These are phyloP conservation scores for Eurytoma adleriae DNA, from an alignment of 2,888 invertebrate species.

Conservation along the genomic window DNA sequence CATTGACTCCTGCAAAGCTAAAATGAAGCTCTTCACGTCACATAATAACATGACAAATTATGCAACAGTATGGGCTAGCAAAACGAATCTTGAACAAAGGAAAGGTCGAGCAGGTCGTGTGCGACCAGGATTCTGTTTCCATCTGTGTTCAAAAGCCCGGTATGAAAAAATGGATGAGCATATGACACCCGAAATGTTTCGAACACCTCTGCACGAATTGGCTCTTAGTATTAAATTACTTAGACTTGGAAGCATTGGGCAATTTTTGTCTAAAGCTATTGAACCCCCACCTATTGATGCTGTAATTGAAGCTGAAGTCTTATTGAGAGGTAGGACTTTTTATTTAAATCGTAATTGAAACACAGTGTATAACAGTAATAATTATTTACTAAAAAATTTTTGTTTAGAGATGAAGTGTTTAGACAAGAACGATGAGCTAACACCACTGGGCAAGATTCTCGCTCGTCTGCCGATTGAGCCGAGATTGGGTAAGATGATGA, in stretches of 20 bases:
- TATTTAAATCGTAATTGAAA: background rate
- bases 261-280: slow-evolving; percentile 95
- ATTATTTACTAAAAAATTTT: background rate
- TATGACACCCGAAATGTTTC: slow-evolving; percentile 97
- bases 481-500: slow-evolving; percentile 97
- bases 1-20: slow-evolving; percentile 97
- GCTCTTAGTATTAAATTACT: slow-evolving; percentile 94
- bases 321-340: slow-evolving; percentile 76
- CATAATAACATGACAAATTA: slow-evolving; percentile 99
- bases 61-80: slow-evolving; percentile 97
- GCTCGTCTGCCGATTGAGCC: slow-evolving; percentile 98
- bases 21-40: slow-evolving; percentile 98
- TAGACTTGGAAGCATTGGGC: slow-evolving; percentile 92
- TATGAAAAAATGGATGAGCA: slow-evolving; percentile 89
- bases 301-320: slow-evolving; percentile 97
- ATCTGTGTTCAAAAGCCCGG: slow-evolving; percentile 89
- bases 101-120: slow-evolving; percentile 98
- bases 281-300: slow-evolving; percentile 98
- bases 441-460: slow-evolving; percentile 94
- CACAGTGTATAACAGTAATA: no score
- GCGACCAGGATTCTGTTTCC: slow-evolving; percentile 94
- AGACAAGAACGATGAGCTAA: slow-evolving; percentile 90
- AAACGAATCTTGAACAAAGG: slow-evolving; percentile 95
- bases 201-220: slow-evolving; percentile 96
- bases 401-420: slow-evolving; percentile 91